Percentiles rank a stretch among this genome's conserved stretches.
phyloP scores from a whole-genome alignment of 1,140 invertebrate genomes.

The Eriocheir sinensis region DNA sequence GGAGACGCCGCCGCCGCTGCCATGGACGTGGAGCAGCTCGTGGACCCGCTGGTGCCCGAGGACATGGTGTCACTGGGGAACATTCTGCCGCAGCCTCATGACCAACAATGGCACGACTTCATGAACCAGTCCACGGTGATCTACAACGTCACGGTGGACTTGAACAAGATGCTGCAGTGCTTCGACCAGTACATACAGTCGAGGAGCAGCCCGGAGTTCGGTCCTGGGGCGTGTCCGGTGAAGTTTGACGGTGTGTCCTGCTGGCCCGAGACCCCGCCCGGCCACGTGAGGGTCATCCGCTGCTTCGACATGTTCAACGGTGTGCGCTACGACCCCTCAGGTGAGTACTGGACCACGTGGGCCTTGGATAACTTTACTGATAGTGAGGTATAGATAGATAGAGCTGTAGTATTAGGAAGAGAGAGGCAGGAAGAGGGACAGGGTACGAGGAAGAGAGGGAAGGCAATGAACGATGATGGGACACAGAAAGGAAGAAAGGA shows the following conservation, averaged over 20 bases:
- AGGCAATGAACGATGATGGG: too few relatives aligned
- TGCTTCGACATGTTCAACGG: constrained; percentile 90
- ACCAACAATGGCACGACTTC: not conserved
- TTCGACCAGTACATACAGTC: constrained; percentile 53
- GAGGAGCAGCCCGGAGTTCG: not conserved
- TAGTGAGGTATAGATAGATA: too few relatives aligned
- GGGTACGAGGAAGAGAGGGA: too few relatives aligned
- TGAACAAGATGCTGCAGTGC: constrained; percentile 36
- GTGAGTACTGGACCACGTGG: too few relatives aligned
- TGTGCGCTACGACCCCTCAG: constrained; percentile 85
- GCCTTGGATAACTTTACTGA: too few relatives aligned
- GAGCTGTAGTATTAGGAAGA: too few relatives aligned
- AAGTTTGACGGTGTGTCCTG: constrained; percentile 89
- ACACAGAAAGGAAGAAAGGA: too few relatives aligned
- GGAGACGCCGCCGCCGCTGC: not conserved
- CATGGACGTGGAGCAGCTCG: too few relatives aligned
- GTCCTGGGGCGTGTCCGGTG: constrained; percentile 79
- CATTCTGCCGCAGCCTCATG: too few relatives aligned
- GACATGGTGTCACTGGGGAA: too few relatives aligned
- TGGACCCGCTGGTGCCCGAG: not conserved
- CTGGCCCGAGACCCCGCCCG: constrained; percentile 88
- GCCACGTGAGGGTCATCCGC: constrained; percentile 85
- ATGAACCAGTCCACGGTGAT: not conserved
- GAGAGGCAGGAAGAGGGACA: too few relatives aligned
- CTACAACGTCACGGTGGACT: not conserved